phyloP scores from a whole-genome alignment of 2,113 vertebrate genomes.

The Leuciscus idus region DNA sequence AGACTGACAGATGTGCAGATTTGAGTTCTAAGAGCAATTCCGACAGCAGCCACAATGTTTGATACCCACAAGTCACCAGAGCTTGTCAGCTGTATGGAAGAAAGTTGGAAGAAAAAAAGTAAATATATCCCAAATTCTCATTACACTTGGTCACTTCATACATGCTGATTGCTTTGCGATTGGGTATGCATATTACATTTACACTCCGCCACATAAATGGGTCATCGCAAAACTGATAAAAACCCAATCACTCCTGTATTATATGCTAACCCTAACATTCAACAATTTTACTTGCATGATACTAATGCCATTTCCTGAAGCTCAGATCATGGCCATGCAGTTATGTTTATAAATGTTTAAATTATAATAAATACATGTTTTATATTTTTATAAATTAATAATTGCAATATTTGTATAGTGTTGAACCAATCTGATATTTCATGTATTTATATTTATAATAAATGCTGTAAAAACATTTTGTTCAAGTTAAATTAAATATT shows the following conservation, averaged over 20 bases:
- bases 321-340: background rate
- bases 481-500: background rate
- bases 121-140: background rate
- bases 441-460: background rate
- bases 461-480: background rate
- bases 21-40: constrained; percentile 55
- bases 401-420: background rate
- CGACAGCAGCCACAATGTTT: constrained; percentile 32
- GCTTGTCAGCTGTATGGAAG: background rate
- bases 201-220: background rate
- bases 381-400: background rate
- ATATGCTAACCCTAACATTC: background rate
- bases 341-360: too few species aligned
- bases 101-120: background rate
- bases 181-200: background rate
- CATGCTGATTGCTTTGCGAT: background rate
- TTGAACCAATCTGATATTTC: background rate
- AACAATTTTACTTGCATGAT: background rate
- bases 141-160: background rate
- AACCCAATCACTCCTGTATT: background rate
- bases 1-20: constrained; percentile 61
- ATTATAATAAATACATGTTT: too few species aligned
- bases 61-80: background rate
- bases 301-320: background rate
- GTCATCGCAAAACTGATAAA: background rate